phyloP scores from a whole-genome alignment of 2,888 invertebrate species.

The Xestia sexstrigata region DNA sequence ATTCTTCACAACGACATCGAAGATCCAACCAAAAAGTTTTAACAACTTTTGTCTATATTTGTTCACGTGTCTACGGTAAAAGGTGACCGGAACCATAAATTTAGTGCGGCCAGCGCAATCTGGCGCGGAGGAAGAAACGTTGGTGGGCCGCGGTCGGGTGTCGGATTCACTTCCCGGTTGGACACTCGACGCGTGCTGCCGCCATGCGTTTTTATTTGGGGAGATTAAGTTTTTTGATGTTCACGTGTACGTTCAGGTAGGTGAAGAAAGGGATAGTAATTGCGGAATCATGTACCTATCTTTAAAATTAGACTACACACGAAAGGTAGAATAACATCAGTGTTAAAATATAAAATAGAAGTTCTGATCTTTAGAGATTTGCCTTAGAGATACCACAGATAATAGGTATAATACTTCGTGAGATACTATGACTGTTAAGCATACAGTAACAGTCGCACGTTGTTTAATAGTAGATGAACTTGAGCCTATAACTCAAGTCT shows the following conservation, averaged over 20 bases:
- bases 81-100: conserved; percentile 87
- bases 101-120: conserved; percentile 80
- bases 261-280: neutral
- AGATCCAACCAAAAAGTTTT: conserved; percentile 40
- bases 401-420: too few relatives aligned
- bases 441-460: too few relatives aligned
- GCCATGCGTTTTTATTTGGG: conserved; percentile 68
- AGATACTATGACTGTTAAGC: too few relatives aligned
- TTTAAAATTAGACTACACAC: neutral
- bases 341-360: too few relatives aligned
- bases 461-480: too few relatives aligned
- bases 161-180: conserved; percentile 83
- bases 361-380: too few relatives aligned
- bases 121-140: conserved; percentile 76
- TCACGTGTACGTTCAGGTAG: conserved; percentile 40
- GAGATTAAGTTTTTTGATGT: conserved; percentile 65
- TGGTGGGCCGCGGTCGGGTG: conserved; percentile 85
- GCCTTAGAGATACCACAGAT: too few relatives aligned
- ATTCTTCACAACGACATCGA: neutral
- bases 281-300: neutral
- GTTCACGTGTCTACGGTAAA: conserved; percentile 77
- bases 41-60: conserved; percentile 74
- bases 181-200: conserved; percentile 75
- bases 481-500: too few relatives aligned
- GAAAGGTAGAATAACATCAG: neutral